These are phyloP conservation scores for Pinna nobilis DNA, from an alignment of 1,140 invertebrate genomes.

Conservation along the genomic window DNA sequence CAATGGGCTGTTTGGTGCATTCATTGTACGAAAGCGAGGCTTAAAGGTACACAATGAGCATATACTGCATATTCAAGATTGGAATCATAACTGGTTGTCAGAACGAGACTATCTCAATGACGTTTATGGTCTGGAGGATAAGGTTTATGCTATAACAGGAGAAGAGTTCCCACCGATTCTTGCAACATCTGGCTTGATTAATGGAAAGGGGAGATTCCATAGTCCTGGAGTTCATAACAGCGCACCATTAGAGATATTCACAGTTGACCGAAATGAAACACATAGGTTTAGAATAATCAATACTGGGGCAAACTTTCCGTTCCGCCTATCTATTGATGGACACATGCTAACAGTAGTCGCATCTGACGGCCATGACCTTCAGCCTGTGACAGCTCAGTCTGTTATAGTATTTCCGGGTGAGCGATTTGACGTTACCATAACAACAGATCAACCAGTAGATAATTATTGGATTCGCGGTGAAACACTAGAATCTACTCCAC, in stretches of 20 bases:
- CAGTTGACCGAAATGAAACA: constrained; percentile 40
- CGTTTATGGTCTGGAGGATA: not conserved
- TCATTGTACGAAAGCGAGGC: constrained; percentile 52
- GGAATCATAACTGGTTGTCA: constrained; percentile 63
- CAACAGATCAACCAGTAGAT: constrained; percentile 82
- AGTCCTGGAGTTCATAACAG: constrained; percentile 42
- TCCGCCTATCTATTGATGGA: constrained; percentile 84
- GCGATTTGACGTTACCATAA: constrained; percentile 88
- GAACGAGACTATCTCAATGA: constrained; percentile 39
- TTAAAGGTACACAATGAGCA: constrained; percentile 41
- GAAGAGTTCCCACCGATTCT: constrained; percentile 25
- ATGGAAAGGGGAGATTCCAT: constrained; percentile 59
- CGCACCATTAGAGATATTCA: constrained; percentile 58
- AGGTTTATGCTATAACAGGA: too few species aligned
- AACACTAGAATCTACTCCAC: constrained; percentile 45
- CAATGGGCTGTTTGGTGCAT: constrained; percentile 63
- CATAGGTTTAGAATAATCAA: constrained; percentile 65
- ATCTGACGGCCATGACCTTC: constrained; percentile 87
- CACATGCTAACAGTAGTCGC: constrained; percentile 87
- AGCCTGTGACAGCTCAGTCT: constrained; percentile 79
- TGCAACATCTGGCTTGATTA: constrained; percentile 63
- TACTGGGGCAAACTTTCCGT: constrained; percentile 54
- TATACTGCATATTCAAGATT: constrained; percentile 57
- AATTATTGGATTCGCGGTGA: constrained; percentile 89
- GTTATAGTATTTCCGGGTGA: constrained; percentile 79